Conservation (phyloP, 2,888 invertebrate species). For the Coelinius sp. region DNA sequence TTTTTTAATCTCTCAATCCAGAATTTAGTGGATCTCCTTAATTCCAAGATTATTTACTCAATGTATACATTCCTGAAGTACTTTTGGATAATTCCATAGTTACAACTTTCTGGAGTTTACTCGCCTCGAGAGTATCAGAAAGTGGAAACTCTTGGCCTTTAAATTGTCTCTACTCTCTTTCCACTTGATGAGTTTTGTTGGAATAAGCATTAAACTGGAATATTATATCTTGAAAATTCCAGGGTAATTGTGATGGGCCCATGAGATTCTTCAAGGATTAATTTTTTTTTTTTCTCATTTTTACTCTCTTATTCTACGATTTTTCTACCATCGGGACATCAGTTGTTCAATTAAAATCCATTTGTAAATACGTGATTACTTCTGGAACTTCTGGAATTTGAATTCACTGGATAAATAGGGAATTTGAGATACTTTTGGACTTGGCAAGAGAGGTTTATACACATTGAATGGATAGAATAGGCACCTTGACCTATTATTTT, state of each 20-base stretch:
- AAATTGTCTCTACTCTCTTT: not conserved
- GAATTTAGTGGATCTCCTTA: not conserved
- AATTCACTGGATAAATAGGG: conserved; percentile 34
- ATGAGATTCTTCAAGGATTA: not conserved
- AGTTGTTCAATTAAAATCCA: conserved; percentile 38
- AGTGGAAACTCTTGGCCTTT: not conserved
- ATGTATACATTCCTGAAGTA: conserved; percentile 12
- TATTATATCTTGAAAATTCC: conserved; percentile 30
- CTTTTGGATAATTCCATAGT: conserved; percentile 30
- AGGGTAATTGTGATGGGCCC: conserved; percentile 27
- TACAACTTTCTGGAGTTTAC: conserved; percentile 27
- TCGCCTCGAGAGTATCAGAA: conserved; percentile 10
- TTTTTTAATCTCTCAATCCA: not conserved
- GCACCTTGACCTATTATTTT: conserved; percentile 33
- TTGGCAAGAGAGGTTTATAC: conserved; percentile 21
- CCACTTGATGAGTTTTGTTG: not conserved
- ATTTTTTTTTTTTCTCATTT: not conserved
- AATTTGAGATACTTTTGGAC: conserved; percentile 22
- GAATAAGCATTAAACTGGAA: not conserved
- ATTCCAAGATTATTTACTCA: not conserved
- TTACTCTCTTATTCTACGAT: not conserved
- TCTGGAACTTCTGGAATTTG: conserved; percentile 42
- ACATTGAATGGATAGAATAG: conserved; percentile 21
- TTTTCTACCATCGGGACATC: conserved; percentile 14
- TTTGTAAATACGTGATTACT: conserved; percentile 41